These are phyloP conservation scores for Gouania willdenowi DNA, from an alignment of 2,797 vertebrate species.

Conservation along the genomic window DNA sequence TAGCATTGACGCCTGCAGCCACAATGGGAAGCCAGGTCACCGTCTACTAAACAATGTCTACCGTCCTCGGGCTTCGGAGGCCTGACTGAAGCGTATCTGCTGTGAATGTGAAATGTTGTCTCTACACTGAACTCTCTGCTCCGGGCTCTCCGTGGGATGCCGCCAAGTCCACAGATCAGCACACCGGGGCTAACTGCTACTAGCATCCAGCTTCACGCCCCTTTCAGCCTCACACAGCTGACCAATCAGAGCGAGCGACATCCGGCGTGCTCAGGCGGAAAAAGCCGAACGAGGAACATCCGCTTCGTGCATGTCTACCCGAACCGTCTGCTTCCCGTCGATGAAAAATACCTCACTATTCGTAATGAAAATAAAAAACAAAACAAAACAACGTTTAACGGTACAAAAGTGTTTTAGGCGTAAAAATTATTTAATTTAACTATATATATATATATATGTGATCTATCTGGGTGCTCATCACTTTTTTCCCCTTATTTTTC, in stretches of 20 bases:
- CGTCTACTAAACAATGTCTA: background rate
- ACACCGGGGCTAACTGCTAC: conserved; percentile 22
- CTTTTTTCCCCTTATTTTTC: too few species aligned
- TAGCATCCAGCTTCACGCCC: conserved; percentile 53
- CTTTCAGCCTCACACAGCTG: conserved; percentile 19
- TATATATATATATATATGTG: too few species aligned
- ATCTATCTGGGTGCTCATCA: too few species aligned
- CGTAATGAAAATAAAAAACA: too few species aligned
- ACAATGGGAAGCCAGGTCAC: conserved; percentile 31
- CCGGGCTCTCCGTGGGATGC: too few species aligned
- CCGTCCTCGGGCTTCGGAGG: background rate
- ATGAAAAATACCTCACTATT: too few species aligned
- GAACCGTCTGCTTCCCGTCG: too few species aligned
- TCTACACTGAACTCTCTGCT: too few species aligned
- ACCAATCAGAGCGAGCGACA: conserved; percentile 43
- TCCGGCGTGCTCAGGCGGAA: conserved; percentile 25
- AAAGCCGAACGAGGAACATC: background rate
- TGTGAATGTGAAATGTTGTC: background rate
- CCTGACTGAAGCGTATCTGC: background rate
- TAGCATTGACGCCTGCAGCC: conserved; percentile 47
- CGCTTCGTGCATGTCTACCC: too few species aligned
- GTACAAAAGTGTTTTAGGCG: too few species aligned
- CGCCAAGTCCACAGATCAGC: conserved; percentile 19
- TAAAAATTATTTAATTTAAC: too few species aligned
- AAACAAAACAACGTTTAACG: too few species aligned